Base-by-base conservation (phyloP, 2,888 invertebrate species). In the Watsonalla binaria region DNA sequence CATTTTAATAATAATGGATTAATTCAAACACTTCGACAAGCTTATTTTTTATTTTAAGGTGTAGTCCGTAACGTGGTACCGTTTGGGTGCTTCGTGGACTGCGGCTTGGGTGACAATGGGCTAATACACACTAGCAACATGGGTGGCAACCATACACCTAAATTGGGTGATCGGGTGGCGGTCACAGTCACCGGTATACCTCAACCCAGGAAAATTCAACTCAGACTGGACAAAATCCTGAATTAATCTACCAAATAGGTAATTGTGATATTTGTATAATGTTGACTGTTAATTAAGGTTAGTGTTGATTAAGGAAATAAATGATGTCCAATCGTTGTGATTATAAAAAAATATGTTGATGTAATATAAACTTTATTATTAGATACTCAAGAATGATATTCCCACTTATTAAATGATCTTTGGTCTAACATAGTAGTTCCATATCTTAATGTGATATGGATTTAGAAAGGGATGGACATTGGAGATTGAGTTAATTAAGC, bases 51-150 rank as follows among this genome's bases (percentile, higher is more conserved):
- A 24, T 24, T 24, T 24, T 2, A 65, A 94, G 97, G 98, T n/a
- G 93, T 94, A 1, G 95, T 98, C 0, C 92, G 92, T 13, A 98
- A 98, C 81, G 94, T 96, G 0, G 96, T 96, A 0, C 95, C 96
- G 60, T 98, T 98, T 81, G 98, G 98, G 0, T 95, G 95, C 52
- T 98, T 98, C 84, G 95, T 98, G 0, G 98, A 98, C 76, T 92
- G 96, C 62, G 96, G 96, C 0, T 94, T 96, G 0, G 94, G 94
- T 24, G 91, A 82, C 51, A 91, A 94, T 74, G 96, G 95, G 0
- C 86, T 96, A 8, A 93, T 96, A 60, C 96, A 95, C 66, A 83
- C 77, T 0, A 94, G 92, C 62, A 91, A 93, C 51, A 83, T 94
- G 74, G 89, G 90, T 6, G 92, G 92, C 6, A 76, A 80, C 51